phyloP scores from a whole-genome alignment of 2,888 invertebrate species.

The Loripinus fragilis region DNA sequence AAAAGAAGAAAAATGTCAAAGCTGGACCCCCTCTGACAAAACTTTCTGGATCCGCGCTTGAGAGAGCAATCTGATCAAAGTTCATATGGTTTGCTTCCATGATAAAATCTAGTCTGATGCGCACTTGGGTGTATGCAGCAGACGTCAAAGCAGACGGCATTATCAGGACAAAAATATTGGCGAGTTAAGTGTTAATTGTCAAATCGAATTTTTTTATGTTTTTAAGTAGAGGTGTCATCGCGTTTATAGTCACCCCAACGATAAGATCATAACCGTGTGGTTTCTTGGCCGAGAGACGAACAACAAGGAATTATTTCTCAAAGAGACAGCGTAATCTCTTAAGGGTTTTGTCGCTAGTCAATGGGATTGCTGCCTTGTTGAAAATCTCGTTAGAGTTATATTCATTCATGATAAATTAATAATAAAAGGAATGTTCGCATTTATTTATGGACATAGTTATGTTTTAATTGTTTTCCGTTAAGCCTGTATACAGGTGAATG shows the following conservation, averaged over 20 bases:
- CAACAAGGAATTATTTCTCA: neutral
- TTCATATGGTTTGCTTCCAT: no score
- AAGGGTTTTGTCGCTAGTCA: neutral
- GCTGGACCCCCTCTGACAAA: no score
- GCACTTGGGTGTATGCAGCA: no score
- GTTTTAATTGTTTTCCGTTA: neutral
- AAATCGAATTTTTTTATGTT: neutral
- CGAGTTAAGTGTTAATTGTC: neutral
- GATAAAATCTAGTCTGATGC: no score
- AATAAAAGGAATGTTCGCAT: constrained; percentile 10
- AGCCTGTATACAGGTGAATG: no score
- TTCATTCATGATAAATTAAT: constrained; percentile 20
- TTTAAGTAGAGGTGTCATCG: constrained; percentile 5
- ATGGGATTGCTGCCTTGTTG: neutral
- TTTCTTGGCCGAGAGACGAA: neutral
- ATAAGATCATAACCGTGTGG: neutral
- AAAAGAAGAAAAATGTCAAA: no score
- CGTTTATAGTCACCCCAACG: neutral
- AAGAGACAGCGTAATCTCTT: constrained; percentile 18
- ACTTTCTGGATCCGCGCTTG: no score
- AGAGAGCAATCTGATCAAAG: no score
- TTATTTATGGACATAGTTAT: neutral
- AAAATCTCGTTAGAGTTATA: neutral
- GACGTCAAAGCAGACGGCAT: no score
- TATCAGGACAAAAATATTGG: no score